Base-by-base conservation (phyloP, 2,797 vertebrate genomes). In the Emys orbicularis region DNA sequence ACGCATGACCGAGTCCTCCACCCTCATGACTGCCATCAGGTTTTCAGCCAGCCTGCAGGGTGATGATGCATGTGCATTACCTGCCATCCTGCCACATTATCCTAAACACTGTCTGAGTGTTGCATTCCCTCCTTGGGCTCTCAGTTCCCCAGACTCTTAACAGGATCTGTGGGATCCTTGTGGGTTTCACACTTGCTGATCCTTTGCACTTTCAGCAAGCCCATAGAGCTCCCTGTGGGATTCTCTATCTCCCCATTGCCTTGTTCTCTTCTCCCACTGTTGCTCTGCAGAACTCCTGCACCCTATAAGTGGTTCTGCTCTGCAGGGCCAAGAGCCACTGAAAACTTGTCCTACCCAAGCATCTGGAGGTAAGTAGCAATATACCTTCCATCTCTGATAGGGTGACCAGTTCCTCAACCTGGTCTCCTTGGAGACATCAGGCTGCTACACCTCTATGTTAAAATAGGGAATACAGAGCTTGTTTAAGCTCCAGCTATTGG, bases 121-220 rank as follows among this genome's bases (percentile, higher is more conserved):
- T 72, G 8, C n/a, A 41, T 72, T 72, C n/a, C 41, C 65, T 72
- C 65, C n/a, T 12, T 27, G 56, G 25, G 10, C 10, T 57, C 11
- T 57, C 56, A 29, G 25, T 57, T 27, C 25, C 25, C 27, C 56
- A 57, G 56, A 57, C 56, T 72, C n/a, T 72, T 72, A 31, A 31
- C 57, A 31, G 57, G 57, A 13, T 59, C 1, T 59, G 6, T 27
- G 57, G 57, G 57, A 31, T 31, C 57, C 57, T 59, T 31, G 29
- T 6, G 12, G 7, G 0, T 61, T 31, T 49, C n/a, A 27, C 4
- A 0, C 1, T 8, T 4, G 13, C 23, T 3, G 18, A 0, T 19
- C 80, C 72, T 61, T 21, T 59, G 57, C 57, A 59, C 13, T 59
- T 83, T 77, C 50, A 72, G 21, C 72, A 12, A 1, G 0, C 4